A percentile compares a stretch with the other conserved stretches of the same genome.
These are phyloP conservation scores for Nerophis ophidion DNA, from an alignment of 2,113 vertebrate genomes.

Conservation along the genomic window DNA sequence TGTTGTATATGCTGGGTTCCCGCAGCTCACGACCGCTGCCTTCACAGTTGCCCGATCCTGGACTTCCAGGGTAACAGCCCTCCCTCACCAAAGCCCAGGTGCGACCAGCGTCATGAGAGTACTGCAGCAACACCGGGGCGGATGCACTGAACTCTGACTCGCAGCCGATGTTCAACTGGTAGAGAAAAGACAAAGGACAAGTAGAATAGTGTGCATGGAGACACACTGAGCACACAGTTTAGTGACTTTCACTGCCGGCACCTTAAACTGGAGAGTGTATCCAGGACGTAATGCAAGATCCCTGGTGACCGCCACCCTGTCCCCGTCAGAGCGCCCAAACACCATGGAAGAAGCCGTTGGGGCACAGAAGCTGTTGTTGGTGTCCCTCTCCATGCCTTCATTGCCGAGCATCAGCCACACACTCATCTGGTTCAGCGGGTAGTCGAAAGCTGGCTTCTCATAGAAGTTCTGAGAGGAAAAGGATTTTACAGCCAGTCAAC, in stretches of 20 bases:
- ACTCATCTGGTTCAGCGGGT: constrained; percentile 94
- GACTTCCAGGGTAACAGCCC: constrained; percentile 88
- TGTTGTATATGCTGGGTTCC: constrained; percentile 84
- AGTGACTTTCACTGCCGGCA: constrained; percentile 40
- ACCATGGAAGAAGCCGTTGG: constrained; percentile 91
- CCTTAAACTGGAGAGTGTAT: constrained; percentile 97
- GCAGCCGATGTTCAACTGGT: constrained; percentile 90
- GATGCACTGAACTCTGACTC: constrained; percentile 80
- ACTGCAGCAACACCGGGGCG: constrained; percentile 89
- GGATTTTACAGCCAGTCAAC: constrained; percentile 8
- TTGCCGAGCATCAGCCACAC: constrained; percentile 97
- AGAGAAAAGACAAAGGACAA: neutral
- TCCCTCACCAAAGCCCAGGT: constrained; percentile 90
- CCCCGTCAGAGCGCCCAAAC: constrained; percentile 93
- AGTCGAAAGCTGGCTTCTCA: constrained; percentile 96
- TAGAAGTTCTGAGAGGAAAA: constrained; percentile 85
- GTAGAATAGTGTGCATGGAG: neutral
- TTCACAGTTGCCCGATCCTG: constrained; percentile 79
- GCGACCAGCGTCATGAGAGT: constrained; percentile 91
- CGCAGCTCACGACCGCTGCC: constrained; percentile 84
- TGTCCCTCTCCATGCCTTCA: constrained; percentile 87
- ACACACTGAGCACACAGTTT: neutral
- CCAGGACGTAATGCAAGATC: constrained; percentile 88
- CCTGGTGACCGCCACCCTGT: constrained; percentile 91
- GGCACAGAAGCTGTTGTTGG: constrained; percentile 90